Evolutionary conservation across 2,113 vertebrate genomes (phyloP).

Genomic region (Ptyas mucosa): DNA sequence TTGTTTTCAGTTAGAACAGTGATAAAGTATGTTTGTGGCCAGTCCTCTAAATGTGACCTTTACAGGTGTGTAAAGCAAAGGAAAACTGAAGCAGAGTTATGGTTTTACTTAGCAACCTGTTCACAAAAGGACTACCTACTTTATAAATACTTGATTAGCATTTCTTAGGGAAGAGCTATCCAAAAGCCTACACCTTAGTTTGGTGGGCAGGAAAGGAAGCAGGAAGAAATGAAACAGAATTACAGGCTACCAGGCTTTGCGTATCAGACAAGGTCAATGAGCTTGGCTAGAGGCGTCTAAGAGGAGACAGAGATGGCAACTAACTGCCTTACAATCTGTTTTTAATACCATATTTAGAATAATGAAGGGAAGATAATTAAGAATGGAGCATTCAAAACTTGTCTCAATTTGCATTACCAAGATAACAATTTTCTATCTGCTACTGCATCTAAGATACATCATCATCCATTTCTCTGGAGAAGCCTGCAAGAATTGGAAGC

Average conservation of each 20-base stretch:
- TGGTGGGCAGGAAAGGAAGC: background rate
- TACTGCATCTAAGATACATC: background rate
- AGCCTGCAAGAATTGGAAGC: background rate
- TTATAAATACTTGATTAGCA: background rate
- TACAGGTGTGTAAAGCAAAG: background rate
- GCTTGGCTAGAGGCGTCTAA: background rate
- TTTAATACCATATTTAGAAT: background rate
- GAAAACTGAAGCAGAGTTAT: background rate
- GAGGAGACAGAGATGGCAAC: background rate
- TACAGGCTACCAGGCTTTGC: background rate
- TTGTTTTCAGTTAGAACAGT: background rate
- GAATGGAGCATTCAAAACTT: background rate
- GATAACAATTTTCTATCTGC: background rate
- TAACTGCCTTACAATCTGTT: background rate
- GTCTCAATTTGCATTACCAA: background rate
- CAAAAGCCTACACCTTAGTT: background rate
- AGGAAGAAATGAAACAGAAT: background rate
- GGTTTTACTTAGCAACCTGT: background rate
- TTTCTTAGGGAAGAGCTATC: background rate
- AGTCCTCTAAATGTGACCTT: background rate
- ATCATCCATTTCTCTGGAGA: background rate
- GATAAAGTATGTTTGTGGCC: background rate
- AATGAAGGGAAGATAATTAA: background rate
- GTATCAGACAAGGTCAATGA: background rate
- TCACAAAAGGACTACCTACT: background rate